A percentile compares a stretch with the other conserved stretches of the same genome.
Evolutionary conservation across 2,888 invertebrate species (phyloP).

Genomic region (Syritta pipiens): DNA sequence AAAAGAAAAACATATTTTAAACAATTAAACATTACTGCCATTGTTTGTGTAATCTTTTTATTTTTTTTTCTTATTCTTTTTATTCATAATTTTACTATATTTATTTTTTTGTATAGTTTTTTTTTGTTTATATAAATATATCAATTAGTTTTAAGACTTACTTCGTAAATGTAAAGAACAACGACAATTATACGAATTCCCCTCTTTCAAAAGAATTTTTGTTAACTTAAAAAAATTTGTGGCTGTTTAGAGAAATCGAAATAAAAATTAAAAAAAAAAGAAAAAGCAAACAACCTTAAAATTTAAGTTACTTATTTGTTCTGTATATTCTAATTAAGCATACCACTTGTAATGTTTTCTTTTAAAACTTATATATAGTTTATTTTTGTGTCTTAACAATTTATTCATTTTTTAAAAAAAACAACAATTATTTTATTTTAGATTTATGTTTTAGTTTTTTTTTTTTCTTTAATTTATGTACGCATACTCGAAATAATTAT

Average conservation of each 20-base stretch:
- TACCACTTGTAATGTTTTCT: slow-evolving; percentile 27
- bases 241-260: slow-evolving; percentile 62
- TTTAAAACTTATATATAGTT: background rate
- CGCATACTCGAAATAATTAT: slow-evolving; percentile 14
- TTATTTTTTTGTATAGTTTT: slow-evolving; percentile 56
- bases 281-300: background rate
- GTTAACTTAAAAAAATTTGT: slow-evolving; percentile 22
- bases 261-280: slow-evolving; percentile 21
- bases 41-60: slow-evolving; percentile 61
- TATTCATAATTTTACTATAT: slow-evolving; percentile 50
- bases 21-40: slow-evolving; percentile 67
- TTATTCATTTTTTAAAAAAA: background rate
- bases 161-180: background rate
- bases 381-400: slow-evolving; percentile 7
- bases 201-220: slow-evolving; percentile 11
- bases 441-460: slow-evolving; percentile 9
- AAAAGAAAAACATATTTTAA: slow-evolving; percentile 17
- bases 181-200: background rate
- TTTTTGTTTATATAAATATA: no score
- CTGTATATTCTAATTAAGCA: slow-evolving; percentile 35
- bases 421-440: slow-evolving; percentile 6
- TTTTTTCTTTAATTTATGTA: slow-evolving; percentile 34
- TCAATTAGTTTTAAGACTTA: slow-evolving; percentile 19
- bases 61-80: slow-evolving; percentile 15
- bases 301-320: slow-evolving; percentile 8